These are phyloP conservation scores for Sciurus niger DNA, from an alignment of 2,113 vertebrate species.

Conservation along the genomic window DNA sequence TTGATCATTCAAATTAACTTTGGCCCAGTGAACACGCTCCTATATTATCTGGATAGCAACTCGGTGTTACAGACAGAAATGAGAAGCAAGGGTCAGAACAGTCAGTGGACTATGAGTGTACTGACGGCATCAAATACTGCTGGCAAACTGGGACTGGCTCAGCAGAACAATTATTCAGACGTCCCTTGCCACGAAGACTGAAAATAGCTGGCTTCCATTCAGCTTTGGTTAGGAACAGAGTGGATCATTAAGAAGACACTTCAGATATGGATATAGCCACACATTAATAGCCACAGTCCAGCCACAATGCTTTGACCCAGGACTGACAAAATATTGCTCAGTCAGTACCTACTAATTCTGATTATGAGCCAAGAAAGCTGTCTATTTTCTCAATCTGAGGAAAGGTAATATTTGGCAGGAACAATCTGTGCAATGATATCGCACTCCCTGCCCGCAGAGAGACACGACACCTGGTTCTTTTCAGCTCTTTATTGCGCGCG, in stretches of 20 bases:
- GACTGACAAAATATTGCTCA: not conserved
- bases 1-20: conserved; percentile 40
- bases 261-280: not conserved
- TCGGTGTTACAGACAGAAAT: conserved; percentile 19
- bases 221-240: not conserved
- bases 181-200: not conserved
- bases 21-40: not conserved
- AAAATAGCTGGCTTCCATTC: not conserved
- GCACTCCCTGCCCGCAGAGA: no score
- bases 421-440: not conserved
- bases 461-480: no score
- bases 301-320: not conserved
- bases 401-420: conserved; percentile 53
- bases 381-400: not conserved
- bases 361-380: not conserved
- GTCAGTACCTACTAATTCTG: not conserved
- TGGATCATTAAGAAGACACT: not conserved
- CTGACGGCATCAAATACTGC: not conserved
- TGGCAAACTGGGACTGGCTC: not conserved
- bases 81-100: not conserved
- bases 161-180: not conserved
- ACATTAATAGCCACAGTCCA: not conserved
- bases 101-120: not conserved
- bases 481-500: no score
- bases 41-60: not conserved